Evolutionary conservation across 2,888 invertebrate species (phyloP).

Genomic region (Orthosia gracilis): DNA sequence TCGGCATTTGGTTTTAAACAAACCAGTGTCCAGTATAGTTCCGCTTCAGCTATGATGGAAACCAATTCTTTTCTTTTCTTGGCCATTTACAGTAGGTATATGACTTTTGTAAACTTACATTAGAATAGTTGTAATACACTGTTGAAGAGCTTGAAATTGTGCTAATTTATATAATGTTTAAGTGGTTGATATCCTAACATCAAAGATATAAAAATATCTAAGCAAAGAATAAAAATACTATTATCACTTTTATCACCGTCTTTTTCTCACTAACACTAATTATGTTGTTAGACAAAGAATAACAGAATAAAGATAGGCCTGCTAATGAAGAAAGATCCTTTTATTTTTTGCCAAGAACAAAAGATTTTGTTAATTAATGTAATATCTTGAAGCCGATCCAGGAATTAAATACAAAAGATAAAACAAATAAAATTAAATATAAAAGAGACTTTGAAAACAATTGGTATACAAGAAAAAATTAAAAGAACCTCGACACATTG

Average conservation of each 20-base stretch:
- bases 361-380: constrained; percentile 37
- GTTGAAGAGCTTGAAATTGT: too few relatives aligned
- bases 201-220: neutral
- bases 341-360: constrained; percentile 28
- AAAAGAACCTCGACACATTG: too few relatives aligned
- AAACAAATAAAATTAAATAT: neutral
- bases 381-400: constrained; percentile 24
- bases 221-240: constrained; percentile 6
- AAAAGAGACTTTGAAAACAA: constrained; percentile 13
- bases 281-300: constrained; percentile 15
- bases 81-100: neutral
- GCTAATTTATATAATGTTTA: too few relatives aligned
- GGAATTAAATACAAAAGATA: constrained; percentile 21
- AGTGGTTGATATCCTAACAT: too few relatives aligned
- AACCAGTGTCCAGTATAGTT: too few relatives aligned
- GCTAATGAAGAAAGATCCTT: constrained; percentile 33
- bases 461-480: neutral
- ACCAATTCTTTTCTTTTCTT: neutral
- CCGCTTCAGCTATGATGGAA: too few relatives aligned
- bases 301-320: constrained; percentile 24
- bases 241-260: neutral
- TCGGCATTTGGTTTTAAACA: too few relatives aligned
- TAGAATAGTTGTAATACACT: neutral
- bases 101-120: neutral
- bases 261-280: constrained; percentile 23